Evolutionary conservation across 2,113 vertebrate genomes (phyloP), one percentile per base, ranked within the genome.

Genomic region (Tetrao urogallus): DNA sequence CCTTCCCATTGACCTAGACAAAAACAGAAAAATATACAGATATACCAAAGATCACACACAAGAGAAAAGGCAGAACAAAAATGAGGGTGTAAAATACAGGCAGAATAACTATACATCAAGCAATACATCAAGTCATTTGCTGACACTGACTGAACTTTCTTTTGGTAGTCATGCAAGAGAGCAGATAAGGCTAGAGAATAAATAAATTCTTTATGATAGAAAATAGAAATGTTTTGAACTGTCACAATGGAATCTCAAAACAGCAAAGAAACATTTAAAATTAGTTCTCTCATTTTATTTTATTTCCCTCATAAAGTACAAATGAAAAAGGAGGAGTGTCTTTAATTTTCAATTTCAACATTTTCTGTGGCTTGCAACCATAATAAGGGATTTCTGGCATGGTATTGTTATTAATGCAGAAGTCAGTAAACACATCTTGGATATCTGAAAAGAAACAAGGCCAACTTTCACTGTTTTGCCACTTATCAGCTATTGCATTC

Each of bases 1-100:
- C 99, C 92, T 98, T 99, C 73, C 99, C 99, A 86, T 99, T 99
- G 93, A 99, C 99, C 99, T 99, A 63, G 36, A 14, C 70, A 65
- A 96, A 93, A 58, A 5, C 5, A 91, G 86, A 57, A 48, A 52
- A 67, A 64, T 16, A n/a, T 8, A 43, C 18, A 52, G 65, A 64
- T 16, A n/a, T 8, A 43, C 20, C 28, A 43, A 64, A 86, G 57
- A 43, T 89, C 64, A 74, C 22, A 45, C 45, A 60, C n/a, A 92
- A 84, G 32, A 77, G 42, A 93, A 82, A 84, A 69, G 17, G 30
- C 24, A 56, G 10, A 9, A 73, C 12, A 48, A 73, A 80, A 69
- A 66, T 17, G 58, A 1, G 4, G 4, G 10, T 47, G 32, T 64
- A 61, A 91, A 85, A 80, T 15, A 66, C 0, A 48, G 18, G 12